Conservation (phyloP, 2,888 invertebrate species). For the Argyra leucocephala region DNA sequence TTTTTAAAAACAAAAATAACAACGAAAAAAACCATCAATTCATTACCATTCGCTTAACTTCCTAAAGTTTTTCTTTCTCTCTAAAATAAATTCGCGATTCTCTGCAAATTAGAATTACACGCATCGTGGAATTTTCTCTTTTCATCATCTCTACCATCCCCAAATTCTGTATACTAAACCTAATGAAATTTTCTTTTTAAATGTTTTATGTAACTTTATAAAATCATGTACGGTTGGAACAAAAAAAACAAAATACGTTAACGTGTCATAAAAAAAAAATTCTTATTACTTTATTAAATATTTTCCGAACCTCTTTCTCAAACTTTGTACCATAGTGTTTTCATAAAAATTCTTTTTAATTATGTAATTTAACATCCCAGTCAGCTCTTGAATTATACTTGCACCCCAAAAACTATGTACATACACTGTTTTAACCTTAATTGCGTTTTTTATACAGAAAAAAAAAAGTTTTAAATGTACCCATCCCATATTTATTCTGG, state of each 20-base stretch:
- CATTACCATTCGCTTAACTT: too few relatives aligned
- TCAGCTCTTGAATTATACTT: not conserved
- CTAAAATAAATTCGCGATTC: too few relatives aligned
- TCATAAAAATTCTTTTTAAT: not conserved
- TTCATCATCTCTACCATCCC: not conserved
- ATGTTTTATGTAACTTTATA: not conserved
- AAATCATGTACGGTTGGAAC: not conserved
- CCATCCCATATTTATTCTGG: too few relatives aligned
- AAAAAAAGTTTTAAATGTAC: too few relatives aligned
- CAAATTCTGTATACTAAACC: not conserved
- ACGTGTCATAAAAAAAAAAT: not conserved
- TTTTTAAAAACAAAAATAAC: too few relatives aligned
- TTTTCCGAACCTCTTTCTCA: not conserved
- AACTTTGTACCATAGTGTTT: too few relatives aligned
- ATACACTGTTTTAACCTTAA: not conserved
- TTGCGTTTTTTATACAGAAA: not conserved
- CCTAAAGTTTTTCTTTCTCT: too few relatives aligned
- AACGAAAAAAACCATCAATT: too few relatives aligned
- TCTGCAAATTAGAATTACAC: not conserved
- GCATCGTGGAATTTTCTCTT: not conserved
- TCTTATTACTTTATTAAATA: not conserved
- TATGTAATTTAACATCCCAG: slow-evolving; percentile 1
- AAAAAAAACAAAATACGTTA: not conserved
- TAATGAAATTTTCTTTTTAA: not conserved
- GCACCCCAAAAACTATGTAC: not conserved